Conservation (phyloP, 2,797 vertebrate genomes). For the Tympanoctomys barrerae region DNA sequence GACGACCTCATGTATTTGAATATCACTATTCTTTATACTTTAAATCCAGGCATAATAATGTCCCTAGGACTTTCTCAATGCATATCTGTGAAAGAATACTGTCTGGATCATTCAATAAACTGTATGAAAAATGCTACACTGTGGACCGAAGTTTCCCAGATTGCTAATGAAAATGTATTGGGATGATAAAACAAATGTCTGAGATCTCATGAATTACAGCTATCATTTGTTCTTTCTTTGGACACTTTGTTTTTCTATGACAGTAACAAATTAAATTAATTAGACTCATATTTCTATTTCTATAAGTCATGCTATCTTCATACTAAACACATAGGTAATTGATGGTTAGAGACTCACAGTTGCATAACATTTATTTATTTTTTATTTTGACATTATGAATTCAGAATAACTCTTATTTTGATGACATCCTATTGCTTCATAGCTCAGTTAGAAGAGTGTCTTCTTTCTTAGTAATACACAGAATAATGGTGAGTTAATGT, state of each 20-base stretch:
- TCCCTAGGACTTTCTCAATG: background rate
- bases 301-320: background rate
- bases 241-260: background rate
- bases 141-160: background rate
- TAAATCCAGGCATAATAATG: background rate
- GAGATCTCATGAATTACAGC: background rate
- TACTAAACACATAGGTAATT: background rate
- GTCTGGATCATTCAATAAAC: background rate
- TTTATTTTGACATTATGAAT: conserved; percentile 25
- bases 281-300: background rate
- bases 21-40: background rate
- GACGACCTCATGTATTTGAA: background rate
- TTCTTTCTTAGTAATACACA: background rate
- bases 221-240: conserved; percentile 18
- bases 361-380: background rate
- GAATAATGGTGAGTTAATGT: background rate
- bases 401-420: background rate
- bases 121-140: background rate
- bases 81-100: background rate
- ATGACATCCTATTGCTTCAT: background rate
- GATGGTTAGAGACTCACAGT: background rate
- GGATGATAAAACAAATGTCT: background rate
- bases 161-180: conserved; percentile 4
- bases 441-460: background rate
- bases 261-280: conserved; percentile 27